phyloP scores from a whole-genome alignment of 2,113 vertebrate genomes.

The Cebus imitator region DNA sequence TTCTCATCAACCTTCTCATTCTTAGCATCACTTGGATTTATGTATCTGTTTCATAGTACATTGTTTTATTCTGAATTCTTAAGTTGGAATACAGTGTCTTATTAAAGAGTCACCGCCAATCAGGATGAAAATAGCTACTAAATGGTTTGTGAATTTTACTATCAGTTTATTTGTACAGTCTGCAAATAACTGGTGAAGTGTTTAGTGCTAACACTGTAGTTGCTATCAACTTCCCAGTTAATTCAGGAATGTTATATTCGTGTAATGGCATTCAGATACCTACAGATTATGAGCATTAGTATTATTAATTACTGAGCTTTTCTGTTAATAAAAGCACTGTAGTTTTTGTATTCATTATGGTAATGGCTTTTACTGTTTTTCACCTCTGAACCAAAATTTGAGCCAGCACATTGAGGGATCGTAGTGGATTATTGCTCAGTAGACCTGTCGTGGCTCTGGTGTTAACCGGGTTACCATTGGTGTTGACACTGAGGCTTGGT shows the following conservation, averaged over 20 bases:
- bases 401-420: not conserved
- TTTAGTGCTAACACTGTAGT: not conserved
- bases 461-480: not conserved
- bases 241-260: not conserved
- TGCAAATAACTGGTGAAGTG: not conserved
- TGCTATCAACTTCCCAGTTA: not conserved
- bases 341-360: not conserved
- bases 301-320: slow-evolving; percentile 25
- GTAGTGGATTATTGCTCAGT: fast-evolving
- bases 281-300: not conserved
- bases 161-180: not conserved
- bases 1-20: not conserved
- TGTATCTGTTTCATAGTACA: not conserved
- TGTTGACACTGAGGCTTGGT: fast-evolving
- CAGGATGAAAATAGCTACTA: not conserved
- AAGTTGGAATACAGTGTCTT: not conserved
- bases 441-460: not conserved
- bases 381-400: not conserved
- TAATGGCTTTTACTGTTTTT: not conserved
- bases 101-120: not conserved
- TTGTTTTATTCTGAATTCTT: not conserved
- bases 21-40: not conserved
- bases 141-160: not conserved
- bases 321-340: not conserved
- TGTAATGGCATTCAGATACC: not conserved